These are phyloP conservation scores for Drymonia ruficornis DNA, from an alignment of 2,888 invertebrate species.

Conservation along the genomic window DNA sequence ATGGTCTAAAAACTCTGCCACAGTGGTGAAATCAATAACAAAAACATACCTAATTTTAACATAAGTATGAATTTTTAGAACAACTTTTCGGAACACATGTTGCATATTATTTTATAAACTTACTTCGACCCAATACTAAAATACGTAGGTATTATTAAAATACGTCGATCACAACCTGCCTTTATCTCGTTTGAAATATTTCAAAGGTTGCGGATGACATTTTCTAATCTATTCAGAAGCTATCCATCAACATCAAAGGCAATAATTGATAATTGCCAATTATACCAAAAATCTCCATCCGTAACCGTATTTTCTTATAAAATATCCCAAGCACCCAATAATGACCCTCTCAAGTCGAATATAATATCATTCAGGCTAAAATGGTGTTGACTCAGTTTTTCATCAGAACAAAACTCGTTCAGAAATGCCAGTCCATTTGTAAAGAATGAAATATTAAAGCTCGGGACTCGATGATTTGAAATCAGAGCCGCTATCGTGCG, in stretches of 20 bases:
- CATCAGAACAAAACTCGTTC: conserved; percentile 58
- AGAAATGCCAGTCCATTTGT: conserved; percentile 66
- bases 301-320: background rate
- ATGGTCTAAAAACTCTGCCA: too few relatives aligned
- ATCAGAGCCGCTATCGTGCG: conserved; percentile 56
- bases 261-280: background rate
- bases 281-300: background rate
- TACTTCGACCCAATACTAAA: too few relatives aligned
- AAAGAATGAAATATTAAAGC: conserved; percentile 73
- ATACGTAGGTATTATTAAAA: too few relatives aligned
- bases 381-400: conserved; percentile 59
- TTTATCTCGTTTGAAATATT: too few relatives aligned
- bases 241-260: background rate
- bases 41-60: too few relatives aligned
- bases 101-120: too few relatives aligned
- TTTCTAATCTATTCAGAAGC: background rate
- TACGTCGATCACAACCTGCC: too few relatives aligned
- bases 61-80: too few relatives aligned
- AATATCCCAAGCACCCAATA: conserved; percentile 24
- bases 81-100: too few relatives aligned
- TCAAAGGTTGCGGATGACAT: too few relatives aligned
- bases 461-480: conserved; percentile 63
- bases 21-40: too few relatives aligned
- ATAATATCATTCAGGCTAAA: conserved; percentile 52
- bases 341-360: conserved; percentile 26